Conservation (phyloP, 1,140 invertebrate species). For the Cataglyphis hispanica region DNA sequence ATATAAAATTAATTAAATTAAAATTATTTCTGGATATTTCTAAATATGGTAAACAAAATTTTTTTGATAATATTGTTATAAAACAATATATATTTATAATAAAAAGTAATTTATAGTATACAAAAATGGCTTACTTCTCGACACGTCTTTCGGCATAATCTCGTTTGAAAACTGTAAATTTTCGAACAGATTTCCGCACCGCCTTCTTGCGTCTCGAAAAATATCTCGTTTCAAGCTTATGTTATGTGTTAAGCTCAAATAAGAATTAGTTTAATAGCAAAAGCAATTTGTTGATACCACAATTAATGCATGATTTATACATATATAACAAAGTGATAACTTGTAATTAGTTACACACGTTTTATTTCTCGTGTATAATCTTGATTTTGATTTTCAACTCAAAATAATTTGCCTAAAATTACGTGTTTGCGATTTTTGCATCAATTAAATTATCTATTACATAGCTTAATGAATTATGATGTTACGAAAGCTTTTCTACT, state of each 20-base stretch:
- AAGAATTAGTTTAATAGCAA: constrained; percentile 73
- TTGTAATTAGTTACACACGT: neutral
- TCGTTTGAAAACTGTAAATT: constrained; percentile 50
- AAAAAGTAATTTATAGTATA: neutral
- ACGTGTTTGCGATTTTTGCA: neutral
- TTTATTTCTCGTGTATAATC: neutral
- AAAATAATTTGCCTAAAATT: neutral
- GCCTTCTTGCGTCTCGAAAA: constrained; percentile 57
- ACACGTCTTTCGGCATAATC: constrained; percentile 31
- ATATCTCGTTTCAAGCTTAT: constrained; percentile 75
- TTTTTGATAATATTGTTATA: neutral
- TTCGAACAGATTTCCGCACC: constrained; percentile 61
- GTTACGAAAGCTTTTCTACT: constrained; percentile 6
- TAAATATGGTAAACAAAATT: neutral
- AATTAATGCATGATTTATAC: constrained; percentile 74
- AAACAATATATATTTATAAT: neutral
- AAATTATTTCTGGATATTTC: neutral
- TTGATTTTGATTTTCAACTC: neutral
- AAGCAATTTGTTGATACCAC: constrained; percentile 77
- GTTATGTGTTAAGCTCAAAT: constrained; percentile 80
- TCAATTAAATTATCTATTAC: neutral
- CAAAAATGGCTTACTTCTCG: neutral
- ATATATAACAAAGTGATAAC: constrained; percentile 16
- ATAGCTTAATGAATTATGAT: neutral
- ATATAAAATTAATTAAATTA: neutral